Evolutionary conservation across 2,113 vertebrate genomes (phyloP).

Genomic region (Thermophis baileyi): DNA sequence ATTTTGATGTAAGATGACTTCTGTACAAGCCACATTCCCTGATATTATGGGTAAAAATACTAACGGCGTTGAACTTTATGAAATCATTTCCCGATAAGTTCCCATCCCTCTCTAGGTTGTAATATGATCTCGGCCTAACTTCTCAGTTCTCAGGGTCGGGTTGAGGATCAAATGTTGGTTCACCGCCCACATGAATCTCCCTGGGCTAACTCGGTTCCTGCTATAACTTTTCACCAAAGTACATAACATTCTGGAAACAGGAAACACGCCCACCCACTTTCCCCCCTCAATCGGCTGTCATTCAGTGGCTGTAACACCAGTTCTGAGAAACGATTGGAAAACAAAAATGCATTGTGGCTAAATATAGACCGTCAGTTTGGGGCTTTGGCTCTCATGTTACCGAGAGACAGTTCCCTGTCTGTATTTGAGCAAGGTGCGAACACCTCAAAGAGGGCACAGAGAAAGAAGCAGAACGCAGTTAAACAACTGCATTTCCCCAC

Average conservation of each 20-base stretch:
- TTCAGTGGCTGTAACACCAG: slow-evolving; percentile 17
- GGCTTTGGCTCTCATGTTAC: slow-evolving; percentile 61
- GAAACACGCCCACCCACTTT: not conserved
- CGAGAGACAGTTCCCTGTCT: slow-evolving; percentile 45
- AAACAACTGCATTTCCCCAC: slow-evolving; percentile 18
- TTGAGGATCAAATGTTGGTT: not conserved
- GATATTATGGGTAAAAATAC: not conserved
- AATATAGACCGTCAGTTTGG: slow-evolving; percentile 63
- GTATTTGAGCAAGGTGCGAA: slow-evolving; percentile 39
- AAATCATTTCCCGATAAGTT: slow-evolving; percentile 7
- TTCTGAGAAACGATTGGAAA: slow-evolving; percentile 44
- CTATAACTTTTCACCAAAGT: slow-evolving; percentile 22
- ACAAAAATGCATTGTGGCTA: slow-evolving; percentile 54
- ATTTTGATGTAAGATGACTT: not conserved
- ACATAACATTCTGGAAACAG: slow-evolving; percentile 15
- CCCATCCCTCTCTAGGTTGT: not conserved
- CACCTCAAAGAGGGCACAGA: slow-evolving; percentile 27
- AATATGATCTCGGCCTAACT: not conserved
- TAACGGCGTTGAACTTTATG: not conserved
- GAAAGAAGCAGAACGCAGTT: not conserved
- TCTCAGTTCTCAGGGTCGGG: not conserved
- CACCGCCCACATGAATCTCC: not conserved
- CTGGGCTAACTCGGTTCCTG: not conserved
- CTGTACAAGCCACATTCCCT: not conserved
- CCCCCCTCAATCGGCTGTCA: not conserved